Percentiles rank a stretch among this genome's conserved stretches.
phyloP scores from a whole-genome alignment of 2,888 invertebrate genomes.

The Muscina levida region DNA sequence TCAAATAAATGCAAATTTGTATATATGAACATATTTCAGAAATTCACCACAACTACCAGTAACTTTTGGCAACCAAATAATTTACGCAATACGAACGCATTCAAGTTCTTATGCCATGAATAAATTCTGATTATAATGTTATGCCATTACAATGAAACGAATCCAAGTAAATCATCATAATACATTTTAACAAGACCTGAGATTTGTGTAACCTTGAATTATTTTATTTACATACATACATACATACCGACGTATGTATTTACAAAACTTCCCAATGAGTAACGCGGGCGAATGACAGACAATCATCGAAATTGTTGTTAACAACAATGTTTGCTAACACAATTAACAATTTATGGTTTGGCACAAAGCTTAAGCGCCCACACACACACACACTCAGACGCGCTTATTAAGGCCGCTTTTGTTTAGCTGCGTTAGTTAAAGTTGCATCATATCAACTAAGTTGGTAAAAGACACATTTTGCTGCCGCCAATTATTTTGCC shows the following conservation, averaged over 20 bases:
- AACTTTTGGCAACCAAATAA: no score
- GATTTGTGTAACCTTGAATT: constrained; percentile 21
- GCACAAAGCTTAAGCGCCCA: constrained; percentile 10
- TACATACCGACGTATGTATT: no score
- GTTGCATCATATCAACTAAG: constrained; percentile 14
- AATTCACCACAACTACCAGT: no score
- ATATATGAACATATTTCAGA: no score
- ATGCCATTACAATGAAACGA: no score
- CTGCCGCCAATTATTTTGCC: constrained; percentile 30
- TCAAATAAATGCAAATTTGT: no score
- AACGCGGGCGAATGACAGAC: neutral
- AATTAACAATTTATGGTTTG: constrained; percentile 52
- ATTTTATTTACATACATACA: no score
- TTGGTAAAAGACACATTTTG: neutral
- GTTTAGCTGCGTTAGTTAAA: neutral
- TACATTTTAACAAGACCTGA: no score
- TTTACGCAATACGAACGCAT: no score
- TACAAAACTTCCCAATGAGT: neutral
- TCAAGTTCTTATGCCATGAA: no score
- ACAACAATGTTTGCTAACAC: constrained; percentile 23
- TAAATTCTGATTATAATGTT: no score
- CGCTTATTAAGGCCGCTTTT: neutral
- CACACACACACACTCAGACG: constrained; percentile 2
- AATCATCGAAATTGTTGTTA: constrained; percentile 20
- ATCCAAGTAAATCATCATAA: no score